Base-by-base conservation (phyloP, 2,113 vertebrate species). In the Bostrychus sinensis region DNA sequence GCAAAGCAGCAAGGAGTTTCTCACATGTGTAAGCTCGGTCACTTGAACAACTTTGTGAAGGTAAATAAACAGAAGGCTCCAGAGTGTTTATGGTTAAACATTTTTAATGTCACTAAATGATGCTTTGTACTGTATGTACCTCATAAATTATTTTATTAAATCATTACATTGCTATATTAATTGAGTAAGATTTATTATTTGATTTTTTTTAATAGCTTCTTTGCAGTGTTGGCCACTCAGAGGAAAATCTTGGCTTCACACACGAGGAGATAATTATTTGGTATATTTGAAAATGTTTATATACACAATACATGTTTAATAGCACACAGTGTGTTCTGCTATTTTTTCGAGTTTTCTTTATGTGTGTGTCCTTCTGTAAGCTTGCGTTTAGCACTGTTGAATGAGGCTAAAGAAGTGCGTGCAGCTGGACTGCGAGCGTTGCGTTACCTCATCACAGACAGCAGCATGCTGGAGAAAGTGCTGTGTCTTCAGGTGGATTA, bases 11-110 rank as follows among this genome's bases (percentile, higher is more conserved):
- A 94, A 83, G 94, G 94, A 0, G 93, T 96, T 25, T 95, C 93
- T 81, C 94, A 95, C 90, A 94, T 94, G 93, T 91, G 94, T 82
- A 96, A 95, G 67, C 73, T 96, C 23, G 94, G 93, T 78, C 94
- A 95, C 72, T 87, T 96, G 83, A 95, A 96, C 92, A 96, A 96
- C 84, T 95, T 96, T 83, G 94, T 94, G 51, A 95, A 95, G 93
- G 95, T 95, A 55, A 12, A 5, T 1, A 23, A 23, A 3, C 9
- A 13, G 4, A 16, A 38, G 1, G 3, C 7, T 16, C 8, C 7
- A 43, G 38, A 6, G 3, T 26, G 30, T 7, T 26, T 12, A 51
- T 28, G 23, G 4, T 48, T 42, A 34, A 34, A 34, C 6, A 10
- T 34, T 34, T 34, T 3, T 34, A 8, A 34, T 34, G 32, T 34